These are phyloP conservation scores for Lampris incognitus DNA, from an alignment of 2,113 vertebrate species.

Conservation along the genomic window DNA sequence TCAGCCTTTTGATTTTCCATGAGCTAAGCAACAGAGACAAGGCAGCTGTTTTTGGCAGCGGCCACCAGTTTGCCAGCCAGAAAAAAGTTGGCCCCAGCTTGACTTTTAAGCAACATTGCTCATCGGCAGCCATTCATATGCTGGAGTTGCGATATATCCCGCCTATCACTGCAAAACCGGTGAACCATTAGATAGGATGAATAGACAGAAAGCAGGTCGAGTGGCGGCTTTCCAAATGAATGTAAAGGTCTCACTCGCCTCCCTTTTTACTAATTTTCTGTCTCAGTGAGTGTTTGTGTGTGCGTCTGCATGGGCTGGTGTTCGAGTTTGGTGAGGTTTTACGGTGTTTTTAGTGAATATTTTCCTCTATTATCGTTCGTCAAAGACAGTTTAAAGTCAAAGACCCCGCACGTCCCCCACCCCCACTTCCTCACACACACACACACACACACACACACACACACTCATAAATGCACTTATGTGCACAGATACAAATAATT, in stretches of 20 bases:
- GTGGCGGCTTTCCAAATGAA: background rate
- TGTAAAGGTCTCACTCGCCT: background rate
- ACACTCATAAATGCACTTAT: background rate
- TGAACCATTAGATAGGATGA: background rate
- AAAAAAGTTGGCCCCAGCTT: constrained; percentile 43
- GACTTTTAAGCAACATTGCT: constrained; percentile 54
- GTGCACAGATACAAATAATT: no score
- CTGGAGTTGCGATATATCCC: background rate
- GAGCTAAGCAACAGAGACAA: constrained; percentile 54
- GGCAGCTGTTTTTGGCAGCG: constrained; percentile 47
- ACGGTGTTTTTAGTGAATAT: no score
- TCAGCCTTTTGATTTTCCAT: constrained; percentile 51
- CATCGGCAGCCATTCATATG: constrained; percentile 57
- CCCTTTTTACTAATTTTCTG: background rate
- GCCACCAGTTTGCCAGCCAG: constrained; percentile 34
- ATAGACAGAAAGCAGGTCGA: background rate
- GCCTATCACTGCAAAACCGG: background rate
- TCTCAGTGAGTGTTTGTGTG: background rate
- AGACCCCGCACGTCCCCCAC: no score
- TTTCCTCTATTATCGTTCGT: no score
- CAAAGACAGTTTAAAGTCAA: no score
- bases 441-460: background rate
- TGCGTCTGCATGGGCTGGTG: no score
- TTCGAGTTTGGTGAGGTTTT: no score
- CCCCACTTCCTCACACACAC: background rate